Evolutionary conservation across 1,140 invertebrate genomes (phyloP).

Genomic region (Euschistus heros): DNA sequence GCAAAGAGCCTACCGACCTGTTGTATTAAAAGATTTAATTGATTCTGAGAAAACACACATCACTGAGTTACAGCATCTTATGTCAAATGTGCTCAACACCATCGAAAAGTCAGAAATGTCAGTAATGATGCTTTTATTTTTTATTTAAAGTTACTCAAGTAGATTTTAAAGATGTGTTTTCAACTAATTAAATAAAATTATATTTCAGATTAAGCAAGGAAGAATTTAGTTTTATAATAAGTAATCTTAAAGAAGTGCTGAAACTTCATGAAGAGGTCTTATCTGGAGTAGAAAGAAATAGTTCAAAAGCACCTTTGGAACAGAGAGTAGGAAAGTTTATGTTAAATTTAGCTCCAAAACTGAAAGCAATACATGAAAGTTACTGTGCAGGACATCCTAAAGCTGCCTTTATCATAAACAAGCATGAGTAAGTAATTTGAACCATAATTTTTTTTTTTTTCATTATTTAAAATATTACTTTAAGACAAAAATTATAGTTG

Average conservation of each 20-base stretch:
- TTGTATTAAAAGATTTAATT: constrained; percentile 85
- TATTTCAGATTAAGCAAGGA: constrained; percentile 61
- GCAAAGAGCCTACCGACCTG: constrained; percentile 55
- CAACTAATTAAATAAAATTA: not conserved
- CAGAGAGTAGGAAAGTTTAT: constrained; percentile 87
- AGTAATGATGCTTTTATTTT: constrained; percentile 33
- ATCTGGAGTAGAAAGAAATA: constrained; percentile 61
- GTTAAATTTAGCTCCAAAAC: constrained; percentile 68
- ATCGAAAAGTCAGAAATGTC: constrained; percentile 76
- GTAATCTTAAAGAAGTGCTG: constrained; percentile 79
- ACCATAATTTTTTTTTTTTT: not conserved
- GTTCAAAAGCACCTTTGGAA: constrained; percentile 52
- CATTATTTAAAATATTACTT: no score
- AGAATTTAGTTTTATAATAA: constrained; percentile 75
- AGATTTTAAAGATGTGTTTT: not conserved
- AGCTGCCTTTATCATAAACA: constrained; percentile 83
- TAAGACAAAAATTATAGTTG: no score
- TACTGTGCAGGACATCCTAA: constrained; percentile 89
- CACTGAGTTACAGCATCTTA: constrained; percentile 70
- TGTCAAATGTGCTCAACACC: constrained; percentile 73
- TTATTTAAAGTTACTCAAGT: not conserved
- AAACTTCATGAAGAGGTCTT: constrained; percentile 72
- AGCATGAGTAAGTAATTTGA: constrained; percentile 58
- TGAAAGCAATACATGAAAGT: constrained; percentile 73
- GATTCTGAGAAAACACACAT: constrained; percentile 86